These are phyloP conservation scores for Antheraea mylitta DNA, from an alignment of 1,140 invertebrate species.

Conservation along the genomic window DNA sequence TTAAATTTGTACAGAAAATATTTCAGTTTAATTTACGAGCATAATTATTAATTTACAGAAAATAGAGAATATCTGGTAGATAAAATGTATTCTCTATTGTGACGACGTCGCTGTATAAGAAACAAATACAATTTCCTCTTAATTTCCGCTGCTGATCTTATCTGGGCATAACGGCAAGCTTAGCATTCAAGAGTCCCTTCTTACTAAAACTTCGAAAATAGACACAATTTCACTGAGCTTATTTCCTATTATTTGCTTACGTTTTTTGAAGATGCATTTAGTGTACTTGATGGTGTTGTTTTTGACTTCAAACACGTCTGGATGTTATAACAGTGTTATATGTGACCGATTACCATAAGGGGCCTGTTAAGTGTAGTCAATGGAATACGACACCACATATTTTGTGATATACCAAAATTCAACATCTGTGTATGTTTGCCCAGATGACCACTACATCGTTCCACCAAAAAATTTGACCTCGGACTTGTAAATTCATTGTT, in stretches of 20 bases:
- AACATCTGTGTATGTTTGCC: no score
- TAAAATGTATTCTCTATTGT: constrained; percentile 52
- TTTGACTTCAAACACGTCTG: no score
- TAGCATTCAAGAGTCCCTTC: constrained; percentile 52
- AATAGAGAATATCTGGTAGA: constrained; percentile 3
- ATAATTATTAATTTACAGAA: no score
- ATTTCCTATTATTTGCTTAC: constrained; percentile 10
- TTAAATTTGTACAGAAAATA: background rate
- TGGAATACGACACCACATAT: no score
- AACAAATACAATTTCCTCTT: constrained; percentile 76
- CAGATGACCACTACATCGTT: no score
- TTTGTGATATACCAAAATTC: no score
- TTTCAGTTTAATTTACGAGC: background rate
- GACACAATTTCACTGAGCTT: constrained; percentile 31
- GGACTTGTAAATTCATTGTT: no score
- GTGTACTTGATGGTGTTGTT: no score
- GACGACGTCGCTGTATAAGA: constrained; percentile 61
- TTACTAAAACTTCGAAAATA: constrained; percentile 51
- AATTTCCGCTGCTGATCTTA: constrained; percentile 70
- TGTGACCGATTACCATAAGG: no score
- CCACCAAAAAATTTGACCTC: no score
- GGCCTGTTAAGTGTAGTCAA: no score
- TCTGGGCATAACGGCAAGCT: constrained; percentile 63
- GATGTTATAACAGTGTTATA: no score
- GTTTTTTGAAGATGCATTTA: background rate